These are phyloP conservation scores for Murina feae DNA, from an alignment of 2,113 vertebrate genomes.

Conservation along the genomic window DNA sequence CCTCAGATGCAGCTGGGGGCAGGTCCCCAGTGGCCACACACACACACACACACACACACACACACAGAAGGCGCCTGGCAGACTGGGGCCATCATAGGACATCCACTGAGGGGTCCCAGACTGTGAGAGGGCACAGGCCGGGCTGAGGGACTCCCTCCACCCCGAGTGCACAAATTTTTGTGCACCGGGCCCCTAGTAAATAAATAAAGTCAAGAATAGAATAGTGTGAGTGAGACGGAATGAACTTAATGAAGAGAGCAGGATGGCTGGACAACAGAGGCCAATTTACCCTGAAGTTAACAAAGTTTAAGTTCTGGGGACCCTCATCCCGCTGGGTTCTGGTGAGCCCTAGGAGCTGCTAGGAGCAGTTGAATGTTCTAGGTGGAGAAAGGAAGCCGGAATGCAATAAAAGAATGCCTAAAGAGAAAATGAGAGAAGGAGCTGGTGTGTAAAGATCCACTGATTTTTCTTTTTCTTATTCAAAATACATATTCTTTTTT, in stretches of 20 bases:
- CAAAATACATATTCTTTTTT: background rate
- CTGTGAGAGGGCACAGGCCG: no score
- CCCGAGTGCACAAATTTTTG: no score
- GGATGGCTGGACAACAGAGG: background rate
- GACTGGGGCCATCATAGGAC: no score
- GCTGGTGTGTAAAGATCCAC: background rate
- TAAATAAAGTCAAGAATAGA: background rate
- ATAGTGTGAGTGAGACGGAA: background rate
- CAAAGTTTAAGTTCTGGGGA: background rate
- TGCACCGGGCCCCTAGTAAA: no score
- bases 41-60: no score
- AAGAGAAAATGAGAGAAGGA: background rate
- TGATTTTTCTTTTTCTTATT: background rate
- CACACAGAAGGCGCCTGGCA: no score
- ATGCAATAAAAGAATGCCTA: background rate
- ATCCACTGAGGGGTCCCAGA: no score
- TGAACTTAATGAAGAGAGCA: background rate
- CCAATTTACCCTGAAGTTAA: background rate
- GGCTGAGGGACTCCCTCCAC: no score
- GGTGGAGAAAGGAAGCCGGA: background rate
- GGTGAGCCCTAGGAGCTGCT: background rate
- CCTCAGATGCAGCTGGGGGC: no score
- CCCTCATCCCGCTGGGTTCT: background rate
- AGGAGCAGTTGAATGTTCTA: background rate
- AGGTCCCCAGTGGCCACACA: no score